These are phyloP conservation scores for Cephonodes hylas DNA, from an alignment of 2,888 invertebrate species.

Conservation along the genomic window DNA sequence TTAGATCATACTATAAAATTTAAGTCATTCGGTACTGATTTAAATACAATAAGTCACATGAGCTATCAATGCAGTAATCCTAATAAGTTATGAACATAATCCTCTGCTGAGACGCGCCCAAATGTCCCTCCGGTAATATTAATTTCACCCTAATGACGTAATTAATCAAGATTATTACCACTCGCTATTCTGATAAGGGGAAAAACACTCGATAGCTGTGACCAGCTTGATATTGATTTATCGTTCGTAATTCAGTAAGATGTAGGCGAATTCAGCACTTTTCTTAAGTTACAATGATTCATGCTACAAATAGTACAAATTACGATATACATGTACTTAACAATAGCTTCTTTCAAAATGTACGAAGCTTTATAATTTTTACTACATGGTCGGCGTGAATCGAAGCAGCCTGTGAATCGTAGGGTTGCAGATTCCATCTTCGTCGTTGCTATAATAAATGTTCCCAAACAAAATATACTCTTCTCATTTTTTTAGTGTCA, in stretches of 20 bases:
- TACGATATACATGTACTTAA: too few species aligned
- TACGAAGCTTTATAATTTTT: too few species aligned
- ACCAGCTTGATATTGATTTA: background rate
- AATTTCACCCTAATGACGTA: constrained; percentile 5
- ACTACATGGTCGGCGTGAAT: too few species aligned
- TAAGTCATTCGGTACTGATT: background rate
- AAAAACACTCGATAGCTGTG: background rate
- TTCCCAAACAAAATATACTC: too few species aligned
- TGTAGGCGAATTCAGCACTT: too few species aligned
- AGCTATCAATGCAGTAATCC: background rate
- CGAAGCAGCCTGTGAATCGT: too few species aligned
- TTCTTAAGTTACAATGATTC: too few species aligned
- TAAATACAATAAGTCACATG: background rate
- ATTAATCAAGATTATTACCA: constrained; percentile 1
- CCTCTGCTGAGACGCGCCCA: background rate
- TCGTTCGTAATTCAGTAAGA: background rate
- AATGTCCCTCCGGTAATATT: background rate
- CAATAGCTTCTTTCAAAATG: too few species aligned
- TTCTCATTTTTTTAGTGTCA: too few species aligned
- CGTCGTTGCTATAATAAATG: too few species aligned
- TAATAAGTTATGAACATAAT: constrained; percentile 18
- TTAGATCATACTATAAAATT: background rate
- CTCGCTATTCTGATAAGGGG: background rate
- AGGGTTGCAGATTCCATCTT: too few species aligned
- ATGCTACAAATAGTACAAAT: too few species aligned